Base-by-base conservation (phyloP, 2,113 vertebrate genomes). In the Catagonus wagneri region DNA sequence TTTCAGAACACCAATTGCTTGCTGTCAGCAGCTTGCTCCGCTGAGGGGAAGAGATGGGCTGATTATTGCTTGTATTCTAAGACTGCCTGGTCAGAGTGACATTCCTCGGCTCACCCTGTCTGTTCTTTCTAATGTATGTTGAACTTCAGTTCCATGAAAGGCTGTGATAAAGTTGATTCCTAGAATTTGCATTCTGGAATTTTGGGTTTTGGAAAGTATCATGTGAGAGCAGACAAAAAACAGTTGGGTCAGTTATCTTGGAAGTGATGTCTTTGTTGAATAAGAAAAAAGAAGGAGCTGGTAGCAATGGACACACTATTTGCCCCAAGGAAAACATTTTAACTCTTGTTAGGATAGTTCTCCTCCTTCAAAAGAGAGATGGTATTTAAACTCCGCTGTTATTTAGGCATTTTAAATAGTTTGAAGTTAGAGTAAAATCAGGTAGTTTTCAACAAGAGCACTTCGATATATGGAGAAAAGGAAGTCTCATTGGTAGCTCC, bases 381-480 rank as follows among this genome's bases (percentile, higher is more conserved):
- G 65, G 20, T 58, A 19, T 66, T 83, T 52, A 79, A 87, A 87
- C 34, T 69, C 87, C 27, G 17, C 34, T 8, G 29, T 89, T 94
- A 56, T 68, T 74, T 58, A 74, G 36, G 27, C 50, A 20, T 68
- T 80, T 87, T 74, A 74, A 71, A 50, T 72, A 65, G 6, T 90
- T 90, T 92, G 63, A 63, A 85, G 81, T 89, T 71, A 89, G 58
- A 34, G 27, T 68, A 34, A 89, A 54, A 78, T 85, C 44, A 29
- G 52, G 10, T 90, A 32, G 23, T 50, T 2, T n/a, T 90, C 50
- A 68, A 22, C 86, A 76, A 52, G 58, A 58, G 27, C 27, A 29
- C 11, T 86, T 39, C 74, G 9, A 44, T 29, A 4, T 7, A 16
- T 2, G 72, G 36, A 58, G 68, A 27, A 32, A 83, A 76, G 22